Evolutionary conservation across 1,140 invertebrate genomes (phyloP).

Genomic region (Papilio xuthus): DNA sequence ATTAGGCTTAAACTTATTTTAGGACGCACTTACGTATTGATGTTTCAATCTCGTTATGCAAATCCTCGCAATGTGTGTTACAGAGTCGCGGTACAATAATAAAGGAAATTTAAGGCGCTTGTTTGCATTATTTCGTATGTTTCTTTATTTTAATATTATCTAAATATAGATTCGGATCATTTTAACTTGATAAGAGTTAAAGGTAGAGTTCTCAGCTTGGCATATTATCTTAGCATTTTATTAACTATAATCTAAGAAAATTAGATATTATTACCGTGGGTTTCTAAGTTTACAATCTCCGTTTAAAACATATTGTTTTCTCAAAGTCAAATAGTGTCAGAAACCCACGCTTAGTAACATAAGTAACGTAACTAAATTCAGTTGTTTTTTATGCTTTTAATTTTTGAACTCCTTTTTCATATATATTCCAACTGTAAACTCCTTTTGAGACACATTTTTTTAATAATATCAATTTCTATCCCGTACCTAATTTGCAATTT

Average conservation of each 20-base stretch:
- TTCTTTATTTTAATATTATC: background rate
- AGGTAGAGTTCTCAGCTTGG: background rate
- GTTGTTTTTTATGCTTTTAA: too few relatives aligned
- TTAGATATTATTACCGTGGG: too few relatives aligned
- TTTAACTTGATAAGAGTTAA: too few relatives aligned
- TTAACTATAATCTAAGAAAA: too few relatives aligned
- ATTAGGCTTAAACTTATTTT: conserved; percentile 33
- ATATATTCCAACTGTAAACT: too few relatives aligned
- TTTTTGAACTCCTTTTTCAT: too few relatives aligned
- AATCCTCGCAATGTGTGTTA: conserved; percentile 15
- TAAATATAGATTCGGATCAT: background rate
- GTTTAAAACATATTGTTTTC: too few relatives aligned
- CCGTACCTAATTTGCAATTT: too few relatives aligned
- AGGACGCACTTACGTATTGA: conserved; percentile 28
- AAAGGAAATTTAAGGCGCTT: background rate
- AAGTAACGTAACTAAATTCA: too few relatives aligned
- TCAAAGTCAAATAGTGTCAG: too few relatives aligned
- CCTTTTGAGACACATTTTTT: background rate
- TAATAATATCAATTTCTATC: background rate
- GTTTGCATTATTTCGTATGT: background rate
- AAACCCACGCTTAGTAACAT: too few relatives aligned
- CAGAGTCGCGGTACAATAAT: background rate
- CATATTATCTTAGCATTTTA: background rate
- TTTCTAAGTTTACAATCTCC: too few relatives aligned
- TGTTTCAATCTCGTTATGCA: conserved; percentile 26